phyloP scores from a whole-genome alignment of 2,888 invertebrate genomes.

The Clostera curtula region DNA sequence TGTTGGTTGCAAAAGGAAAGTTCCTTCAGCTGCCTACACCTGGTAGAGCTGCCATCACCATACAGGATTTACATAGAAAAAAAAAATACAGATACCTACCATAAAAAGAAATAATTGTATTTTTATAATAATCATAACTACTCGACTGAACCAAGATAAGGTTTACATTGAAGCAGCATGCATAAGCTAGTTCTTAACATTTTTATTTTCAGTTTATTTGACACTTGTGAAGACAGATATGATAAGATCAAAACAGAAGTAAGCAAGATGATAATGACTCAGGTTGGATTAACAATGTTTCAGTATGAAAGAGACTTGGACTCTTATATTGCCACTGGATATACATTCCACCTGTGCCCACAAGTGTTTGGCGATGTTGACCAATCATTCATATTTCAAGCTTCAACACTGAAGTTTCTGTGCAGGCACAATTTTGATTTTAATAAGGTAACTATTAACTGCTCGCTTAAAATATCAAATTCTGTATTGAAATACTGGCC shows the following conservation, averaged over 20 bases:
- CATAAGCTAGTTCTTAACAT: too few species aligned
- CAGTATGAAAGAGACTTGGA: conserved; percentile 73
- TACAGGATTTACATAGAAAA: too few species aligned
- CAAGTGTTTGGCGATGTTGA: conserved; percentile 76
- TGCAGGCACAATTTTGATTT: conserved; percentile 80
- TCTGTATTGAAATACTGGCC: too few species aligned
- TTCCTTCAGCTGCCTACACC: too few species aligned
- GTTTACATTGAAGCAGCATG: too few species aligned
- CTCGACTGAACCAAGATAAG: too few species aligned
- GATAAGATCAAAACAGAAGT: conserved; percentile 48
- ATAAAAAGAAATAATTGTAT: too few species aligned
- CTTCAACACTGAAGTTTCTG: conserved; percentile 78
- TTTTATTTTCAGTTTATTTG: conserved; percentile 49
- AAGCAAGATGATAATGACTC: conserved; percentile 74
- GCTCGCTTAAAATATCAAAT: background rate
- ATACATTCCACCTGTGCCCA: conserved; percentile 82
- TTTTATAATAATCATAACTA: too few species aligned
- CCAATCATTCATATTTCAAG: conserved; percentile 77
- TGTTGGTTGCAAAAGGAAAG: too few species aligned
- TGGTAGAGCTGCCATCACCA: too few species aligned
- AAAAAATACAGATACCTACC: too few species aligned
- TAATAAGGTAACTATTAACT: conserved; percentile 77
- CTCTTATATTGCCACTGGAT: conserved; percentile 75
- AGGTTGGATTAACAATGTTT: conserved; percentile 82
- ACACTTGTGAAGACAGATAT: conserved; percentile 55